These are phyloP conservation scores for Steatocranus sp. DNA, from an alignment of 2,797 vertebrate genomes.

Conservation along the genomic window DNA sequence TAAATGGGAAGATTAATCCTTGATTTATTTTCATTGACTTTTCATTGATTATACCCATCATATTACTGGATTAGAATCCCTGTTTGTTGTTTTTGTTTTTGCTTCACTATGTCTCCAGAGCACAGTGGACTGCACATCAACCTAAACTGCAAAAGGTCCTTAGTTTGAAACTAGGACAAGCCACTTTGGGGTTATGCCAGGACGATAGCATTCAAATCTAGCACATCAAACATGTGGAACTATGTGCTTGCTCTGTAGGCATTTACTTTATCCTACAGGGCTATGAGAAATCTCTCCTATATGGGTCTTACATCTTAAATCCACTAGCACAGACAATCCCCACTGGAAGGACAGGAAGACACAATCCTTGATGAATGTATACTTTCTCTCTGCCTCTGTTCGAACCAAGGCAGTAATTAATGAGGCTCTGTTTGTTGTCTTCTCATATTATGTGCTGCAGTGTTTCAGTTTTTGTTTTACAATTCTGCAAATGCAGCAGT, in stretches of 20 bases:
- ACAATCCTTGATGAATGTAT: not conserved
- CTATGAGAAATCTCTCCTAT: not conserved
- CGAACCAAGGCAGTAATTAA: not conserved
- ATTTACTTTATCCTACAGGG: not conserved
- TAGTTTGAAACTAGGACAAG: not conserved
- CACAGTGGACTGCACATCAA: not conserved
- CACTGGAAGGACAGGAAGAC: not conserved
- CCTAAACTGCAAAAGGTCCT: not conserved
- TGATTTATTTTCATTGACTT: not conserved
- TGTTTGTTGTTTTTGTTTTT: not conserved
- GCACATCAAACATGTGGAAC: not conserved
- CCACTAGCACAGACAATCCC: not conserved
- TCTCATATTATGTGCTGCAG: not conserved
- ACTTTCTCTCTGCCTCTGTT: not conserved
- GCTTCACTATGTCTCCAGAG: not conserved
- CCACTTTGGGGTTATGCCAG: not conserved
- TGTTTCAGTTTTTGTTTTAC: not conserved
- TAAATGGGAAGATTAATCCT: not conserved
- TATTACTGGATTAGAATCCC: not conserved
- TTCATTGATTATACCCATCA: not conserved
- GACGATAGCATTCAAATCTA: not conserved
- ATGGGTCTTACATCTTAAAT: not conserved
- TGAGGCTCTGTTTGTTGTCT: not conserved
- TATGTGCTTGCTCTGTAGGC: not conserved
- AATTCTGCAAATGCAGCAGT: not conserved